phyloP scores from a whole-genome alignment of 2,888 invertebrate species.

The Agriopis marginaria region DNA sequence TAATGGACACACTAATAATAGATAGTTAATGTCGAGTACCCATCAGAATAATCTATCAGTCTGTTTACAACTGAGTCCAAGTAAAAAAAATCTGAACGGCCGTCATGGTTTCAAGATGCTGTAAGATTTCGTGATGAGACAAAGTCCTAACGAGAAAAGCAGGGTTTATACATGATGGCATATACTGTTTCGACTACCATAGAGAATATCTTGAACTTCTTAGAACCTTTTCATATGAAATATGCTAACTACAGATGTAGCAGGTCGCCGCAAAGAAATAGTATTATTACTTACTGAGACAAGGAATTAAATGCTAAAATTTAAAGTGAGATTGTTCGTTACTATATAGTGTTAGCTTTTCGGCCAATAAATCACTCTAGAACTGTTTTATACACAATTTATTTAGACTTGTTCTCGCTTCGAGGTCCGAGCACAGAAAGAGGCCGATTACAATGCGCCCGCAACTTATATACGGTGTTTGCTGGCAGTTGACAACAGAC shows the following conservation, averaged over 20 bases:
- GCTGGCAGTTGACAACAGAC: too few relatives aligned
- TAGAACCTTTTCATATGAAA: slow-evolving; percentile 12
- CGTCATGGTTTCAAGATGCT: background rate
- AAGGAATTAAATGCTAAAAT: slow-evolving; percentile 1
- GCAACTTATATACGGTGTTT: too few relatives aligned
- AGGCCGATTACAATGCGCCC: too few relatives aligned
- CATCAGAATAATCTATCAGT: slow-evolving; percentile 35
- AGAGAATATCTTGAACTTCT: background rate
- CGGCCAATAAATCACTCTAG: too few relatives aligned
- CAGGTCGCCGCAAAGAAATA: background rate
- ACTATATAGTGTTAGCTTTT: too few relatives aligned
- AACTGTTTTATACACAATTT: too few relatives aligned
- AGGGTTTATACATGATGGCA: background rate
- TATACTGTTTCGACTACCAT: slow-evolving; percentile 7
- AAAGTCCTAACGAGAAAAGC: background rate
- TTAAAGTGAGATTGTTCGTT: slow-evolving; percentile 37
- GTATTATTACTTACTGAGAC: slow-evolving; percentile 4
- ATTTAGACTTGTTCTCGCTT: too few relatives aligned
- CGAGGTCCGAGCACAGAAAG: too few relatives aligned
- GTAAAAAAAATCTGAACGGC: background rate
- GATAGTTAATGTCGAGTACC: slow-evolving; percentile 42
- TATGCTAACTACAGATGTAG: background rate
- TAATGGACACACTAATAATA: slow-evolving; percentile 43
- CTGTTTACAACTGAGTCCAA: slow-evolving; percentile 16
- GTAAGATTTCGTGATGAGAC: background rate